Base-by-base conservation (phyloP, 2,888 invertebrate species). In the Chalcis sispes region DNA sequence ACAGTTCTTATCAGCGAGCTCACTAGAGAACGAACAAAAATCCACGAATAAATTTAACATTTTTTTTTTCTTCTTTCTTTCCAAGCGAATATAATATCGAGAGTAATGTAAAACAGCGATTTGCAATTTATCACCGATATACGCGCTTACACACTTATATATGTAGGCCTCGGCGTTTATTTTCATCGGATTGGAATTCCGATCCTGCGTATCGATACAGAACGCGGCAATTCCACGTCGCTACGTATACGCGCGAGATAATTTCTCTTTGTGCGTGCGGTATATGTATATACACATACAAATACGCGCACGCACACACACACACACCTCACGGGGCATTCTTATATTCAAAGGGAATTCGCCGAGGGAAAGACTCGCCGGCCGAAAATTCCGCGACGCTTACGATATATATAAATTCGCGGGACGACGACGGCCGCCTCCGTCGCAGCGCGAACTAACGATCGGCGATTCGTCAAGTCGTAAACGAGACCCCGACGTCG, bases 391-490 rank as follows among this genome's bases (percentile, higher is more conserved):
- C 56, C 56, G 29, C 62, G 18, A 36, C 64, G 62, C 56, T 62
- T 64, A 50, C 56, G 29, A 56, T 15, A 46, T 54, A 27, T 20
- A 54, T 61, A 74, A 73, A 61, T 54, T 61, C 8, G 46, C 36
- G 40, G 27, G 7, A 25, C 46, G 61, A 61, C 32, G 61, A n/a
- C n/a, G n/a, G n/a, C n/a, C n/a, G n/a, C n/a, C n/a, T n/a, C n/a
- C n/a, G n/a, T 54, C 67, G 69, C 59, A 13, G 62, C 50, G 74
- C 58, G 46, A 81, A 81, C 77, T 80, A 81, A 82, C 81, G 81
- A 81, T 81, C 81, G 62, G 66, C 80, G 80, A 83, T 82, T 81
- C 80, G 81, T 83, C 83, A 81, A 79, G 73, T 52, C 27, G 67
- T 5, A 79, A 78, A 79, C 80, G 79, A 78, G 80, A 80, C 79